Evolutionary conservation across 2,113 vertebrate genomes (phyloP), one percentile per base, ranked within the genome.

Genomic region (Oceanodroma tethys): DNA sequence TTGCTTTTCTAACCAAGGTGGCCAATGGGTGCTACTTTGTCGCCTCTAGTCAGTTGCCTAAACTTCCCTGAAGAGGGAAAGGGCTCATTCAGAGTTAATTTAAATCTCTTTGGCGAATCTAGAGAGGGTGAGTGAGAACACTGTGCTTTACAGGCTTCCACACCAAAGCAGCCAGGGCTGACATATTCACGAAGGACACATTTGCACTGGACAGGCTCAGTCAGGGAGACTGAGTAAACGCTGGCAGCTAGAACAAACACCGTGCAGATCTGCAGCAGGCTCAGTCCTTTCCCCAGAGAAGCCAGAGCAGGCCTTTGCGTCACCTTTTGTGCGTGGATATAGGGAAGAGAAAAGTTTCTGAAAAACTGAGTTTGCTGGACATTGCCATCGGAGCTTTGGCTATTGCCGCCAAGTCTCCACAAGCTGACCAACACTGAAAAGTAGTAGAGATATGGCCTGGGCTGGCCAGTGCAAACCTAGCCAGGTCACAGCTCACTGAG

Each of bases 251-350:
- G 38, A 79, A 55, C 34, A 73, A 72, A 72, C 36, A 43, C 17
- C 1, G 0, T 65, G 56, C 32, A 75, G 55, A 45, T 14, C n/a
- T 16, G n/a, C 1, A 78, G 59, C 38, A 38, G 7, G 0, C 45
- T 80, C 29, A 84, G 36, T 38, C 16, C 42, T 84, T 62, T 42
- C 42, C 53, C 34, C 4, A 2, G 52, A 67, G 67, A 90, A 81
- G 52, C 34, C 73, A 75, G 63, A 62, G 38, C 22, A 47, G 26
- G 62, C 15, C 52, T 80, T 79, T 59, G 27, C 32, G 48, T 58
- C 43, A n/a, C 1, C 1, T 75, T 74, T 55, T 71, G 16, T 6
- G 3, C 1, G 2, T 36, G 42, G 29, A 59, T 88, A 55, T 16
- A 59, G 43, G 23, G 59, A 93, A 87, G 47, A 76, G 21, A 9